A percentile compares a stretch with the other conserved stretches of the same genome.
Conservation (phyloP, 2,888 invertebrate species). For the Prenolepis imparis region DNA sequence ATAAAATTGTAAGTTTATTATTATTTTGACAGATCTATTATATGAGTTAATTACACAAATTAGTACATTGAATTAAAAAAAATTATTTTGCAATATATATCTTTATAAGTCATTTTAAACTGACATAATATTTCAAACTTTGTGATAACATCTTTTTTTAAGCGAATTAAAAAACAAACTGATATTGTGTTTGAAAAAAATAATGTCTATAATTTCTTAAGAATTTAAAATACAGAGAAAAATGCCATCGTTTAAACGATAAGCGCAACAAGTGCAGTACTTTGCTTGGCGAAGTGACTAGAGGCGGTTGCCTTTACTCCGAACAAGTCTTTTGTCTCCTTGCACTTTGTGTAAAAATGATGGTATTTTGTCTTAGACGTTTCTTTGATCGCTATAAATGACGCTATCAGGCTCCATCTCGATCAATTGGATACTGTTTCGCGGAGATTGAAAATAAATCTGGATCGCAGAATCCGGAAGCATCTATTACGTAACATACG, state of each 20-base stretch:
- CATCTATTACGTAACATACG: neutral
- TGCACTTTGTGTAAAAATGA: constrained; percentile 51
- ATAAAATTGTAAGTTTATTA: neutral
- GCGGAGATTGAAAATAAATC: constrained; percentile 42
- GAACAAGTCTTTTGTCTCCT: constrained; percentile 54
- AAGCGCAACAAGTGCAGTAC: constrained; percentile 73
- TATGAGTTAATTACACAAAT: neutral
- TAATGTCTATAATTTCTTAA: constrained; percentile 27
- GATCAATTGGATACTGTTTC: constrained; percentile 32
- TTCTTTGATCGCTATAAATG: constrained; percentile 41
- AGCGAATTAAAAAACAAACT: constrained; percentile 15
- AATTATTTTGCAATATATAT: neutral
- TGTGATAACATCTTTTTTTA: neutral
- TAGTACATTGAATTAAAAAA: neutral
- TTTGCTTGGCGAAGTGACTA: constrained; percentile 57
- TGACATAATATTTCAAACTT: neutral
- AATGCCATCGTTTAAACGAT: constrained; percentile 41
- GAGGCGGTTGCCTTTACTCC: constrained; percentile 55
- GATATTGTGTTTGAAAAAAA: neutral
- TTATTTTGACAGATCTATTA: neutral
- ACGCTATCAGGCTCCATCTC: constrained; percentile 25
- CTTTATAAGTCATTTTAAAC: neutral
- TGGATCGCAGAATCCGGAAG: neutral
- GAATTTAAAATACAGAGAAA: constrained; percentile 43
- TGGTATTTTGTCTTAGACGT: constrained; percentile 44